Evolutionary conservation across 2,113 vertebrate species (phyloP).

Genomic region (Cheirogaleus medius): DNA sequence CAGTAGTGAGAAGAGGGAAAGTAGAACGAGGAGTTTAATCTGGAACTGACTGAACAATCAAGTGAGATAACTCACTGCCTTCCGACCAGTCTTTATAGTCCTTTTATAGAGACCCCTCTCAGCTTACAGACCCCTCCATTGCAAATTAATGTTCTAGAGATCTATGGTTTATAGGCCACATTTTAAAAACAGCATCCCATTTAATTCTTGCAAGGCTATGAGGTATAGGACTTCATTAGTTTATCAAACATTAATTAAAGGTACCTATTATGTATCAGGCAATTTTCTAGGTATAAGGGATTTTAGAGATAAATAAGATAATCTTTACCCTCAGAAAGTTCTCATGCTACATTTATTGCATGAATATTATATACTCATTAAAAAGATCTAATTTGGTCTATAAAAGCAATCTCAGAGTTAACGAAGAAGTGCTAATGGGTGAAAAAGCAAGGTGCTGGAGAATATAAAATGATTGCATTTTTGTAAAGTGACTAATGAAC

Average conservation of each 20-base stretch:
- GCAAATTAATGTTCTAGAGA: not conserved
- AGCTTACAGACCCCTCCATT: not conserved
- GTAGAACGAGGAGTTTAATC: no score
- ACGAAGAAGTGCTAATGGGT: not conserved
- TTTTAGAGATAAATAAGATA: not conserved
- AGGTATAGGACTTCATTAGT: not conserved
- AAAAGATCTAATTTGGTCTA: not conserved
- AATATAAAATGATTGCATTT: not conserved
- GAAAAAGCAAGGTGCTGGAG: not conserved
- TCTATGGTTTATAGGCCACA: not conserved
- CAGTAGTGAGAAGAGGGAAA: no score
- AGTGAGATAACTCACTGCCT: no score
- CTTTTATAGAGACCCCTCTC: not conserved
- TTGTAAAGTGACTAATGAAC: not conserved
- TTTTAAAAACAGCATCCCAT: not conserved
- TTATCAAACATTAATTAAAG: not conserved
- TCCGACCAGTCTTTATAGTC: not conserved
- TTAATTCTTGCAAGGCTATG: not conserved
- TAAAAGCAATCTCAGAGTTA: not conserved
- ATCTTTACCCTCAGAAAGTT: not conserved
- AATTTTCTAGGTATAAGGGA: not conserved
- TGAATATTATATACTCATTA: not conserved
- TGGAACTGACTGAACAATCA: no score
- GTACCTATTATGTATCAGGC: not conserved
- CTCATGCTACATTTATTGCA: no score